Conservation (phyloP, 2,888 invertebrate species). For the Agriopis aurantiaria region DNA sequence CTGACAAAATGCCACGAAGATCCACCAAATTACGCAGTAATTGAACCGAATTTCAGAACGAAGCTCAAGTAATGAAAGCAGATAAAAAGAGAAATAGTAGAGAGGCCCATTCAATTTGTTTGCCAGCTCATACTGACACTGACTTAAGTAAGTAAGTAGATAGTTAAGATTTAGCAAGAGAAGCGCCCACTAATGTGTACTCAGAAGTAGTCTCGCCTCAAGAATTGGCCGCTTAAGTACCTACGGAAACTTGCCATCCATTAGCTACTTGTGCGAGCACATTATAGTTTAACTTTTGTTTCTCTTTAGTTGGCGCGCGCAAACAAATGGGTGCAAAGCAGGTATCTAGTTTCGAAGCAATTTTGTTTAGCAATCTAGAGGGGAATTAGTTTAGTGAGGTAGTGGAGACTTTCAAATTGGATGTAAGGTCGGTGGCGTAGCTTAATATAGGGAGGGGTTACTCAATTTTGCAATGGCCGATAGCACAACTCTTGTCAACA, state of each 20-base stretch:
- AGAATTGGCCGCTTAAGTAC: slow-evolving; percentile 82
- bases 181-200: slow-evolving; percentile 80
- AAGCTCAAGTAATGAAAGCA: slow-evolving; percentile 81
- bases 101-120: slow-evolving; percentile 78
- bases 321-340: slow-evolving; percentile 61
- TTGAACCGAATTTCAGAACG: slow-evolving; percentile 80
- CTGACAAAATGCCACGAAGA: slow-evolving; percentile 79
- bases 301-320: slow-evolving; percentile 61
- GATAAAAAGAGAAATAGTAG: slow-evolving; percentile 70
- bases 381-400: slow-evolving; percentile 35
- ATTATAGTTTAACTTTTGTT: slow-evolving; percentile 82
- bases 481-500: slow-evolving; percentile 70
- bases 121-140: slow-evolving; percentile 73
- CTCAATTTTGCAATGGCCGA: slow-evolving; percentile 62
- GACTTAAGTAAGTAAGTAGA: slow-evolving; percentile 82
- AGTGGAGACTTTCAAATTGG: slow-evolving; percentile 42
- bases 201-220: slow-evolving; percentile 79
- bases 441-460: slow-evolving; percentile 43
- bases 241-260: slow-evolving; percentile 80
- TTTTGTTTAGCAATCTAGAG: slow-evolving; percentile 44
- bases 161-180: slow-evolving; percentile 81
- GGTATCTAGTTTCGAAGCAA: slow-evolving; percentile 46
- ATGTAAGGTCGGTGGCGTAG: slow-evolving; percentile 43
- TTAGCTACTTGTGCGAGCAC: slow-evolving; percentile 81
- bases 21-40: slow-evolving; percentile 80